These are phyloP conservation scores for Betta splendens DNA, from an alignment of 2,797 vertebrate genomes.

Conservation along the genomic window DNA sequence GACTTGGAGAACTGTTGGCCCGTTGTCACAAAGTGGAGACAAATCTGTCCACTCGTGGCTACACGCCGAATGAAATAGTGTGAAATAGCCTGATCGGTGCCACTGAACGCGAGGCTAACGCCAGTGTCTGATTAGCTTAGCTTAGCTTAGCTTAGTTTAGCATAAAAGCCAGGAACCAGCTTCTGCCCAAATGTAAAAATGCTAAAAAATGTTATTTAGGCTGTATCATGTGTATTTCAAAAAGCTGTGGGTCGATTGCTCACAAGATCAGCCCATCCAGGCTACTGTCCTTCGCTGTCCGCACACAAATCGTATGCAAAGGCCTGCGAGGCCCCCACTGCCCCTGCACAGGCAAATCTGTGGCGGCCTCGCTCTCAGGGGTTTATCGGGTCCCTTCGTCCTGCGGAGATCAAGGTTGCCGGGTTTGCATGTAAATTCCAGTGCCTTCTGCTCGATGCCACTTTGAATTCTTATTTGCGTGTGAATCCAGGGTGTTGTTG, in stretches of 20 bases:
- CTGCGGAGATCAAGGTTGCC: slow-evolving; percentile 51
- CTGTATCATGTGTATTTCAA: too few species aligned
- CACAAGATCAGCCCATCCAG: slow-evolving; percentile 7
- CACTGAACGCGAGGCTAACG: neutral
- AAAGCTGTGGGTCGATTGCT: slow-evolving; percentile 17
- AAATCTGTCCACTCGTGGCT: neutral
- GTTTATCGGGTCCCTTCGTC: slow-evolving; percentile 35
- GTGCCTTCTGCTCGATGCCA: slow-evolving; percentile 71
- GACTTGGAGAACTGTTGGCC: neutral
- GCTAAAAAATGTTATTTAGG: neutral
- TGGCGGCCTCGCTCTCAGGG: slow-evolving; percentile 31
- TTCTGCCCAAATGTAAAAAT: neutral
- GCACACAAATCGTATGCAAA: slow-evolving; percentile 75
- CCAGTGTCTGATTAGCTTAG: neutral
- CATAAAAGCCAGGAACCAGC: neutral
- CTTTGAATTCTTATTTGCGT: slow-evolving; percentile 82
- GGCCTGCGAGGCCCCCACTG: slow-evolving; percentile 29
- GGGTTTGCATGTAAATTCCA: slow-evolving; percentile 78
- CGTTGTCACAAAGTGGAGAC: neutral
- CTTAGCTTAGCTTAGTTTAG: too few species aligned
- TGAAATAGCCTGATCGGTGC: neutral
- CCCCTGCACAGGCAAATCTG: slow-evolving; percentile 62
- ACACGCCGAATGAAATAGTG: neutral
- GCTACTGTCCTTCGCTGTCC: slow-evolving; percentile 37
- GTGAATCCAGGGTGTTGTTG: slow-evolving; percentile 32